phyloP scores from a whole-genome alignment of 2,888 invertebrate genomes.

The Eupelmus urozonus region DNA sequence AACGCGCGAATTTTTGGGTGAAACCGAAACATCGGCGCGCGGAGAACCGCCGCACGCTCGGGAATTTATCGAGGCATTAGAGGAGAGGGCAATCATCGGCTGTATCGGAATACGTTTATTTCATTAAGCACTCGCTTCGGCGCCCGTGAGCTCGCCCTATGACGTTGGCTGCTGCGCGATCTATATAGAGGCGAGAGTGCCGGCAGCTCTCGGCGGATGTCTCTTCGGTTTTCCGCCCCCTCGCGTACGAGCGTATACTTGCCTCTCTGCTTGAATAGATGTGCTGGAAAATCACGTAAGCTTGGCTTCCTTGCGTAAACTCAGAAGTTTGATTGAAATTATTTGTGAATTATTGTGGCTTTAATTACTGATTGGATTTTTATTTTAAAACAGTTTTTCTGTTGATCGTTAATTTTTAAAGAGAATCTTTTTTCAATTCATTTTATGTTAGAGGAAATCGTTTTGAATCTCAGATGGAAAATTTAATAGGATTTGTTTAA shows the following conservation, averaged over 20 bases:
- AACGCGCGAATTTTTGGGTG: too few relatives aligned
- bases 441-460: too few relatives aligned
- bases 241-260: neutral
- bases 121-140: conserved; percentile 26
- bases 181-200: neutral
- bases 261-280: neutral
- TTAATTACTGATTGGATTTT: too few relatives aligned
- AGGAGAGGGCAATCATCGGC: neutral
- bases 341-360: too few relatives aligned
- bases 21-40: neutral
- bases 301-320: neutral
- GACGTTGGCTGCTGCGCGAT: too few relatives aligned
- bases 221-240: conserved; percentile 46
- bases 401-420: too few relatives aligned
- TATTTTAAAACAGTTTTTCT: too few relatives aligned
- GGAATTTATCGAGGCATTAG: conserved; percentile 23
- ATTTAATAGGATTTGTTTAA: too few relatives aligned
- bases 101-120: conserved; percentile 14
- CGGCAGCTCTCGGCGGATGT: neutral
- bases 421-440: too few relatives aligned
- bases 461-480: too few relatives aligned
- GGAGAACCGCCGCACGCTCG: neutral
- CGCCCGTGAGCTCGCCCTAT: too few relatives aligned
- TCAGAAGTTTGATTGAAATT: too few relatives aligned
- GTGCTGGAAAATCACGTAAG: neutral